These are phyloP conservation scores for Leuciscus idus DNA, from an alignment of 2,113 vertebrate genomes.

Conservation along the genomic window DNA sequence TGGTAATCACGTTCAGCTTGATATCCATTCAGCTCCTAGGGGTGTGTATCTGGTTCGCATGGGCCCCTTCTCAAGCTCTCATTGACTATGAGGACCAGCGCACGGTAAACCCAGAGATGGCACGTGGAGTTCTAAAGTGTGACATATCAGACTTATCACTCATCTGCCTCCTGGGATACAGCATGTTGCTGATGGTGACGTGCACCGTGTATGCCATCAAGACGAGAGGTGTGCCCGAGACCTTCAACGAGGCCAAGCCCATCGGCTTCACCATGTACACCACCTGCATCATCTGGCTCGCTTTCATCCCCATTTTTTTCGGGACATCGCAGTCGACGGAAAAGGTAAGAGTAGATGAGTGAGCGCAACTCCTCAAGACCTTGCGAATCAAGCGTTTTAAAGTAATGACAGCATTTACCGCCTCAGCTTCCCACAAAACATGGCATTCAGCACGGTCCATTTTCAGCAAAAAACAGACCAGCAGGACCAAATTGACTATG, in stretches of 20 bases:
- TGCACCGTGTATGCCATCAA: constrained; percentile 91
- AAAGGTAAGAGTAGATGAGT: constrained; percentile 73
- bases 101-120: constrained; percentile 69
- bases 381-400: neutral
- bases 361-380: neutral
- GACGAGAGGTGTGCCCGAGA: constrained; percentile 96
- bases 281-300: constrained; percentile 80
- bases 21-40: constrained; percentile 78
- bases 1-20: constrained; percentile 76
- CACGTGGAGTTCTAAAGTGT: constrained; percentile 77
- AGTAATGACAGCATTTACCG: constrained; percentile 18
- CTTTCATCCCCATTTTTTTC: constrained; percentile 97
- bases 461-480: constrained; percentile 10
- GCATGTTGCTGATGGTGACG: constrained; percentile 99
- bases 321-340: constrained; percentile 94
- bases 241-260: constrained; percentile 98
- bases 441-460: neutral
- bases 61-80: constrained; percentile 76
- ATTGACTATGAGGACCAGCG: constrained; percentile 79
- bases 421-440: neutral
- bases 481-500: neutral
- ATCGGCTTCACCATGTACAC: constrained; percentile 89
- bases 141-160: constrained; percentile 82
- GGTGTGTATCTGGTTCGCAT: constrained; percentile 77
- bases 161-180: constrained; percentile 97